Evolutionary conservation across 2,888 invertebrate species (phyloP).

Genomic region (Rhodophaea formosa): DNA sequence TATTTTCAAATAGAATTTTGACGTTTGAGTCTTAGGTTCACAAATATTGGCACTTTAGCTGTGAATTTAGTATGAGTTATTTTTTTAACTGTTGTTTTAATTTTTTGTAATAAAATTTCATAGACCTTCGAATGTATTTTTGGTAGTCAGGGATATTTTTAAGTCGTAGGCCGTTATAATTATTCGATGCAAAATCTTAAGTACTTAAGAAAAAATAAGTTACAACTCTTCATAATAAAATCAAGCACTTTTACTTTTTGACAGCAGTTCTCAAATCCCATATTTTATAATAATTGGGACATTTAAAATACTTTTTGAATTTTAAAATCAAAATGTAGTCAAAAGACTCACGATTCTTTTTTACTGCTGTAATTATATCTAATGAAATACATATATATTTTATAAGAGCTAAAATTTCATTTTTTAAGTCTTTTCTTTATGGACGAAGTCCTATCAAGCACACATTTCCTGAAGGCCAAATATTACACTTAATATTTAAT

Average conservation of each 20-base stretch:
- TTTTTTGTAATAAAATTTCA: not conserved
- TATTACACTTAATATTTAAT: conserved; percentile 22
- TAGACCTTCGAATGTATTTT: no score
- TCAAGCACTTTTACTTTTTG: not conserved
- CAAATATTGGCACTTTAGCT: no score
- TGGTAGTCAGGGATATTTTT: not conserved
- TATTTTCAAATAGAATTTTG: no score
- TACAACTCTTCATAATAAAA: conserved; percentile 1
- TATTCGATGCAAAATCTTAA: conserved; percentile 19
- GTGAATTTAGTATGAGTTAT: no score
- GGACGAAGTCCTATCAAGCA: conserved; percentile 75
- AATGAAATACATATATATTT: conserved; percentile 8
- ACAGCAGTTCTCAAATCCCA: conserved; percentile 2
- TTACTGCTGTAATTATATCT: not conserved
- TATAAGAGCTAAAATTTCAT: conserved; percentile 56
- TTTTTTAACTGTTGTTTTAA: not conserved
- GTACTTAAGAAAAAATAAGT: conserved; percentile 23
- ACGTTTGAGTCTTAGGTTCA: no score
- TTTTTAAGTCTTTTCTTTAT: conserved; percentile 71
- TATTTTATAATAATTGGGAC: not conserved
- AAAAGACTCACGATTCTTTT: conserved; percentile 4
- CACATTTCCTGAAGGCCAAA: conserved; percentile 70
- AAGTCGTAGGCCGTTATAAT: conserved; percentile 9
- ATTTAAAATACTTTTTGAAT: not conserved
- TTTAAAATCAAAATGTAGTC: not conserved